Evolutionary conservation across 2,797 vertebrate genomes (phyloP), one percentile per base, ranked within the genome.

Genomic region (Enteromius afrohamiltoni): DNA sequence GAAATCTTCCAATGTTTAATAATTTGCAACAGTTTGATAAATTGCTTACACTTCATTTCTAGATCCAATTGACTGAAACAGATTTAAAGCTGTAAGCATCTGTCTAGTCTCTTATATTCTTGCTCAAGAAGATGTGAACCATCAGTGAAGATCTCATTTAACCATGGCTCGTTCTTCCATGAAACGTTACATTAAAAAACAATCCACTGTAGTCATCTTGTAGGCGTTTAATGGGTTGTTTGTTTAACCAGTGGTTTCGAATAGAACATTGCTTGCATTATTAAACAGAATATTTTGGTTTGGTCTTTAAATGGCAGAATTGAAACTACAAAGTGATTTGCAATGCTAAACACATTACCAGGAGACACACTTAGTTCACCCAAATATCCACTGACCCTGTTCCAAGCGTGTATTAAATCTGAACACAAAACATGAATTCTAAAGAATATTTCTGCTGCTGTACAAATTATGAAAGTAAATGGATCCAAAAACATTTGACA

Each of bases 181-280:
- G 17, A 13, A 29, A 47, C 0, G 0, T 62, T 16, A 47, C 26
- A 47, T 42, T 17, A 45, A 71, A 40, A 77, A 60, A 49, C 6
- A n/a, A 62, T 65, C 45, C 29, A 49, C 29, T 68, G 45, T 13
- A 45, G 3, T 45, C 9, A 29, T 62, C 55, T 45, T 58, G 21
- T 55, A 19, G 21, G 11, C 34, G 65, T 82, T 88, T 89, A 69
- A 89, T 89, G 83, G 80, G 60, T 14, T 69, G 67, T 29, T 65
- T 92, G 0, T 91, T 91, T 3, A 83, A 91, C 92, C 91, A 70
- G 89, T 70, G 5, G 19, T 34, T 40, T 23, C 6, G 67, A 70
- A 87, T 86, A 73, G 84, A 86, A 14, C 31, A 60, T 70, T 77
- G 83, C 21, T 85, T 91, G 14, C 91, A 88, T 88, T 87, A 92